Evolutionary conservation across 2,888 invertebrate species (phyloP), one percentile per base, ranked within the genome.

Genomic region (Brenthis hecate): DNA sequence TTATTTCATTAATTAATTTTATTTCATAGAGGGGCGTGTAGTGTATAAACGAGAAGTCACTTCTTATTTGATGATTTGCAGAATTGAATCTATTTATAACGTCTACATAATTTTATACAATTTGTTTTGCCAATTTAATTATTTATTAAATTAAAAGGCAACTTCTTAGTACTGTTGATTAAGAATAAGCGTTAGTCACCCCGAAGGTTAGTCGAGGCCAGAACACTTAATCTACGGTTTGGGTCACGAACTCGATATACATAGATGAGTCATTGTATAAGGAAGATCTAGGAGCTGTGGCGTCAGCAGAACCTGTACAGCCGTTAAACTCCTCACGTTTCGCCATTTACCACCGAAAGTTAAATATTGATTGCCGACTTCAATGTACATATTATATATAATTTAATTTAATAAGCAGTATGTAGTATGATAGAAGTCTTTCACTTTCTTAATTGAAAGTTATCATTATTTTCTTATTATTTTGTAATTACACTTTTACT

Each of bases 211-310:
- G 80, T 78, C 76, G 82, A 81, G 82, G 81, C 80, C 83, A 78
- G 80, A 80, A 84, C 87, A 85, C 84, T 83, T 86, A 91, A 88
- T 86, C 84, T 81, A 81, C 82, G 73, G 82, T 79, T 75, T 85
- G 80, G 90, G 89, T 91, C 91, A 91, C 90, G 91, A 91, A 77
- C 85, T 80, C 72, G 78, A 63, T 73, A 74, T 19, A 19, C 19
- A 19, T 66, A 70, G 79, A 82, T 92, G 91, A 92, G 81, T 92
- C 92, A 92, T 78, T 74, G 61, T 82, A 86, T 81, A 81, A 90
- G 90, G 91, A 91, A 91, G 90, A 89, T 87, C 85, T 83, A 80
- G 86, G 83, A 82, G 81, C 78, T 78, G 86, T 91, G 91, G 83
- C 91, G 90, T 91, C 91, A 91, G 85, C 86, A 74, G 65, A 73